Base-by-base conservation (phyloP, 1,140 invertebrate species). In the Drosophila lowei region DNA sequence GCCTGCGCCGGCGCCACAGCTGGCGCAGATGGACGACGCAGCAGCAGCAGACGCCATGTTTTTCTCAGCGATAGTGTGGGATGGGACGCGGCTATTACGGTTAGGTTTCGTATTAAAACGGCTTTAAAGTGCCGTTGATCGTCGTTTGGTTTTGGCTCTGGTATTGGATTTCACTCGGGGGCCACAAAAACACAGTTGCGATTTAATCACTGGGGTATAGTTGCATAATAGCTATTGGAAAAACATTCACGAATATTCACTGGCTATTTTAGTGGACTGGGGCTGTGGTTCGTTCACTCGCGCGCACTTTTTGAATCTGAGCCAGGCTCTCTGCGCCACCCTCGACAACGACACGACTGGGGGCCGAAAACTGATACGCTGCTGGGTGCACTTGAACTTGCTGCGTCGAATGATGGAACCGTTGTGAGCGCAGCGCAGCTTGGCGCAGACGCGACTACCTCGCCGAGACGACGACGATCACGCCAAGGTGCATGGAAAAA, bases 361-460 rank as follows among this genome's bases (percentile, higher is more conserved):
- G 60, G 73, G 66, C 79, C 73, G 48, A 67, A 63, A 52, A 68
- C 64, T 63, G 46, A 21, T 13, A 38, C 50, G 52, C 60, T 57
- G 53, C 54, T 64, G 23, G 23, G 23, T 71, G 60, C 48, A 68
- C 55, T 74, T 64, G 30, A 66, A 86, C 81, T 74, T 61, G 65
- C 41, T 81, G 71, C 81, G 68, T 64, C 83, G 77, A 78, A 59
- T 60, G 81, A 88, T 88, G 73, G 30, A 49, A 72, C 34, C 50
- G 49, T 61, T 81, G 55, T 86, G 81, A 86, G 77, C 83, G 46
- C 62, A 66, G 81, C 58, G 58, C 43, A 59, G 8, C 34, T 38
- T 21, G 49, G 50, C 34, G 34, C 34, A 38, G 11, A 11, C 34
- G 50, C 52, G 68, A 34, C 41, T 16, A 57, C 61, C 23, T 25